phyloP scores from a whole-genome alignment of 2,797 vertebrate genomes.

The Eulemur albifrons region DNA sequence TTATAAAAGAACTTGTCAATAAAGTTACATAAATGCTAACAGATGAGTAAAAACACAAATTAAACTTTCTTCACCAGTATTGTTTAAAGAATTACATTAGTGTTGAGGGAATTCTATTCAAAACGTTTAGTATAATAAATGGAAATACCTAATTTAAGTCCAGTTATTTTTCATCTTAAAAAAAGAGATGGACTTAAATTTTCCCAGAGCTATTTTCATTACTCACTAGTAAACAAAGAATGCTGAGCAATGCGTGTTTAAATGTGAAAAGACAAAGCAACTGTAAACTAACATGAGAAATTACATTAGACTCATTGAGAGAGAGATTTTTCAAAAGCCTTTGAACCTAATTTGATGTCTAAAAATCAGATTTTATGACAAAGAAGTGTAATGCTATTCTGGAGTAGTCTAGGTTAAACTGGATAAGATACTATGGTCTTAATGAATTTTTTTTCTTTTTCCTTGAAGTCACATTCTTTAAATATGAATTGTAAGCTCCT shows the following conservation, averaged over 20 bases:
- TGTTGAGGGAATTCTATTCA: conserved; percentile 37
- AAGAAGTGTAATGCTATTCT: conserved; percentile 64
- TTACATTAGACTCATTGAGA: conserved; percentile 66
- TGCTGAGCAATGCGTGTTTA: conserved; percentile 38
- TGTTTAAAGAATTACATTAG: conserved; percentile 36
- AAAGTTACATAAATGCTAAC: neutral
- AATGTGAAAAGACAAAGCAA: conserved; percentile 69
- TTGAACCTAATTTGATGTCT: conserved; percentile 74
- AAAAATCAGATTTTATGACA: conserved; percentile 68
- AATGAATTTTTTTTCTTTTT: neutral
- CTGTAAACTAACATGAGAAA: conserved; percentile 71
- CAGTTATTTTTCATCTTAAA: conserved; percentile 53
- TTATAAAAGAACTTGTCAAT: neutral
- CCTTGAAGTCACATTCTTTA: neutral
- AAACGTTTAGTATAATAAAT: neutral
- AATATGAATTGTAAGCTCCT: neutral
- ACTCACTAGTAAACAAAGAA: conserved; percentile 68
- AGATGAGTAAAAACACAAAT: neutral
- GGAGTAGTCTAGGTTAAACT: neutral
- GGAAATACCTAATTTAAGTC: conserved; percentile 53
- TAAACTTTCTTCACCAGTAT: conserved; percentile 5
- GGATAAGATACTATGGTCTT: neutral
- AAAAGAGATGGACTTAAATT: conserved; percentile 15
- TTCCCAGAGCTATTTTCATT: conserved; percentile 68
- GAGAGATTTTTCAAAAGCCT: conserved; percentile 75